Evolutionary conservation across 2,888 invertebrate genomes (phyloP).

Genomic region (Brenthis ino): DNA sequence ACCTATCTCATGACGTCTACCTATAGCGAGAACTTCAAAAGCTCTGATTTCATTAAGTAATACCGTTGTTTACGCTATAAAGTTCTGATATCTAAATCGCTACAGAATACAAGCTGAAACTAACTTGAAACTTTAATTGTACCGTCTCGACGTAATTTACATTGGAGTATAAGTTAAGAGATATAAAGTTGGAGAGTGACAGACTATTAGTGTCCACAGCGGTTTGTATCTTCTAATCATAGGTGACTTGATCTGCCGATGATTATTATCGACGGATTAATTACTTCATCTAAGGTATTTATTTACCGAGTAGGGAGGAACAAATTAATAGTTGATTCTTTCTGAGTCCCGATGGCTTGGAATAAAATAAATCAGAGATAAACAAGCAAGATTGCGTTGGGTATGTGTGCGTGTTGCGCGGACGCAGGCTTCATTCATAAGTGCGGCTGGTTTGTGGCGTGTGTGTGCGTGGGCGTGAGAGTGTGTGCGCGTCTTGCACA

Average conservation of each 20-base stretch:
- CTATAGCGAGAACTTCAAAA: neutral
- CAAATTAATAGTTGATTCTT: constrained; percentile 76
- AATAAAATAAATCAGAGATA: constrained; percentile 81
- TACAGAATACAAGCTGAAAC: constrained; percentile 12
- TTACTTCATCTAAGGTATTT: constrained; percentile 74
- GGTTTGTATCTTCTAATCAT: constrained; percentile 45
- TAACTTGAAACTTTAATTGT: constrained; percentile 23
- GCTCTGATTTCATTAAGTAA: neutral
- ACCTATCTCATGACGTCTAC: constrained; percentile 22
- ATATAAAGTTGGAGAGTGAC: constrained; percentile 36
- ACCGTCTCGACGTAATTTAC: constrained; percentile 32
- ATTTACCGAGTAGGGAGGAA: constrained; percentile 62
- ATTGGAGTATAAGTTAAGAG: constrained; percentile 11
- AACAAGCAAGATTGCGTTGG: constrained; percentile 70
- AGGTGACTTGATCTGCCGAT: constrained; percentile 54
- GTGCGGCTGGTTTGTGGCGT: constrained; percentile 63
- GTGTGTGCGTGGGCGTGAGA: constrained; percentile 48
- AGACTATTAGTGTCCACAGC: constrained; percentile 39
- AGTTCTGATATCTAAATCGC: neutral
- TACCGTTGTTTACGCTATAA: neutral
- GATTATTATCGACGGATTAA: constrained; percentile 70
- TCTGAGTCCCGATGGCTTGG: constrained; percentile 69
- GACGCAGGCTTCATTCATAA: constrained; percentile 76
- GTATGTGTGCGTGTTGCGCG: constrained; percentile 46
- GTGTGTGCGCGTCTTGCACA: constrained; percentile 62